Percentiles rank a stretch among this genome's conserved stretches.
These are phyloP conservation scores for Elymnias hypermnestra DNA, from an alignment of 1,140 invertebrate genomes.

Conservation along the genomic window DNA sequence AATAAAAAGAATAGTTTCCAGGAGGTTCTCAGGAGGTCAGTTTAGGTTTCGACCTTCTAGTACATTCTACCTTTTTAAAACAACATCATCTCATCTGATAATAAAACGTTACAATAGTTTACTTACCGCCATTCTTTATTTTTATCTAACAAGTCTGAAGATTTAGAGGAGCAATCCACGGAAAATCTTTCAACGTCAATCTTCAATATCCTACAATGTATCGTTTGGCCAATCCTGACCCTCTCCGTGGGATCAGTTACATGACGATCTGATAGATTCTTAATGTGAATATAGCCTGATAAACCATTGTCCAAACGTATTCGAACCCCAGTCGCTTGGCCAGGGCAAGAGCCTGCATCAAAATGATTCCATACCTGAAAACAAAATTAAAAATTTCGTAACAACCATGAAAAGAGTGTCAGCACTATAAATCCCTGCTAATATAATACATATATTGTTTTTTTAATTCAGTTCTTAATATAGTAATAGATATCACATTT, in stretches of 20 bases:
- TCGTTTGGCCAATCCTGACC: slow-evolving; percentile 90
- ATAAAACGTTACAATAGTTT: no score
- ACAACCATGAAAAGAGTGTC: no score
- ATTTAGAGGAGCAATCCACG: slow-evolving; percentile 95
- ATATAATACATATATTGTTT: no score
- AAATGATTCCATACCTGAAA: slow-evolving; percentile 95
- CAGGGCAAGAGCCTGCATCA: slow-evolving; percentile 95
- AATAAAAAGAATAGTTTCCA: no score
- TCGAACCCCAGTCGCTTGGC: slow-evolving; percentile 94
- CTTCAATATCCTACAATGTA: slow-evolving; percentile 96
- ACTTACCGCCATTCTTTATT: slow-evolving; percentile 92
- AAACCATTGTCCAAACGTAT: slow-evolving; percentile 95
- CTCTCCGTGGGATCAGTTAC: slow-evolving; percentile 95
- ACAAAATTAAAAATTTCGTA: no score
- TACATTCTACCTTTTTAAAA: no score
- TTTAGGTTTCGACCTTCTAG: no score
- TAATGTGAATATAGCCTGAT: slow-evolving; percentile 95
- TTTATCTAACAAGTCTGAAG: slow-evolving; percentile 93
- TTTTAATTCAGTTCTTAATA: no score
- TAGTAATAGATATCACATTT: no score
- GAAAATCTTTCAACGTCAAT: slow-evolving; percentile 97
- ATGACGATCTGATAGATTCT: slow-evolving; percentile 95
- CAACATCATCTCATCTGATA: no score
- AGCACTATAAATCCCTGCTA: no score
- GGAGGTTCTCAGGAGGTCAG: no score